Evolutionary conservation across 2,888 invertebrate species (phyloP).

Genomic region (Conus canariensis): DNA sequence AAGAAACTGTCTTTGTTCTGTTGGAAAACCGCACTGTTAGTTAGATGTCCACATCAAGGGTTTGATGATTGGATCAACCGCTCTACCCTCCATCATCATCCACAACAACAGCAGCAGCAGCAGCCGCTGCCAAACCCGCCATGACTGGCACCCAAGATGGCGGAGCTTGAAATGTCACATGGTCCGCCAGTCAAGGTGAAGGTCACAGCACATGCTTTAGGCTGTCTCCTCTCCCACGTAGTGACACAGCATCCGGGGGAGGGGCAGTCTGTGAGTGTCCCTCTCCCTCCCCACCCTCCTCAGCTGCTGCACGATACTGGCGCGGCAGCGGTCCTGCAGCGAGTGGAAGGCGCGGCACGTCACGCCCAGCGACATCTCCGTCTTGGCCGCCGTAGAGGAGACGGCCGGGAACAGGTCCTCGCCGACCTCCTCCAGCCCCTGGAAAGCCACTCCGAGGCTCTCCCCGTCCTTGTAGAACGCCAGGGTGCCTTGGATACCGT

Average conservation of each 20-base stretch:
- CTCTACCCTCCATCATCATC: not conserved
- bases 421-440: constrained; percentile 81
- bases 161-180: constrained; percentile 10
- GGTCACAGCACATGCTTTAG: not conserved
- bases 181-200: constrained; percentile 1
- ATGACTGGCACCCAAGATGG: constrained; percentile 27
- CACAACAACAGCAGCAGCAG: not conserved
- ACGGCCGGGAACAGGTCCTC: constrained; percentile 85
- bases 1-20: too few relatives aligned
- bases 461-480: constrained; percentile 87
- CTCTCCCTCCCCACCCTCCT: constrained; percentile 43
- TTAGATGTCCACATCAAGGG: too few relatives aligned
- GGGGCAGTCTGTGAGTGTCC: constrained; percentile 81
- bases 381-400: constrained; percentile 87
- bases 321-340: constrained; percentile 83
- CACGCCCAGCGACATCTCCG: constrained; percentile 85
- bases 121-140: not conserved
- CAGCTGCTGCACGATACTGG: constrained; percentile 77
- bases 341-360: constrained; percentile 84
- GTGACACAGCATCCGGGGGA: constrained; percentile 82
- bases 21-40: too few relatives aligned
- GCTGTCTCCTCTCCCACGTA: constrained; percentile 52
- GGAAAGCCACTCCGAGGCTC: constrained; percentile 86
- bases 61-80: too few relatives aligned
- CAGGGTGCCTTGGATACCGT: constrained; percentile 84